Base-by-base conservation (phyloP, 2,113 vertebrate species). In the Notechis scutatus region DNA sequence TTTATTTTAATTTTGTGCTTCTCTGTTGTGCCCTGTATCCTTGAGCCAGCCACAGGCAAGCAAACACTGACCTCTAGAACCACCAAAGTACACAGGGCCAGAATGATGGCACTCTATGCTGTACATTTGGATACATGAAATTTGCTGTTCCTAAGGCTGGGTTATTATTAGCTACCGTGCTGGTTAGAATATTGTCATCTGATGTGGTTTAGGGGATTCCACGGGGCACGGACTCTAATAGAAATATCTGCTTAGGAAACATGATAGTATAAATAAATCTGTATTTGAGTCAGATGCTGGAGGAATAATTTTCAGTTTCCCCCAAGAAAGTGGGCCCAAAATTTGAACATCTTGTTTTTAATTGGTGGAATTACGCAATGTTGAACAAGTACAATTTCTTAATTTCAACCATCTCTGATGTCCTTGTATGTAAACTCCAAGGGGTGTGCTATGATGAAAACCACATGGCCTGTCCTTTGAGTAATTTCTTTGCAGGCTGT, bases 391-490 rank as follows among this genome's bases (percentile, higher is more conserved):
- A 90, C 59, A n/a, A 34, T n/a, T 50, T 47, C 57, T 64, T 90
- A 50, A 69, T 47, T 50, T 90, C 42, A 59, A 29, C 23, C 34
- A 15, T 90, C 39, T 90, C 88, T 47, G 69, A 91, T 93, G 94
- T 93, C 93, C 55, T 81, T 55, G 23, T 26, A 23, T 21, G 87
- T 81, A 91, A 94, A 95, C 1, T 88, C 64, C 20, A 42, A 57
- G 87, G 11, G 6, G 21, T 39, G 56, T 85, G 55, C 55, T 47
- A 92, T 52, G 45, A 89, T 54, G 52, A 89, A 61, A 88, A 54
- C 91, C 87, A 59, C 91, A 92, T 87, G 87, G 91, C 86, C 94
- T 23, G 92, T 93, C 94, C 69, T 42, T 42, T 92, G 74, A 91
- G 39, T 85, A 42, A 42, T 39, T 88, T 55, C 52, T 24, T 20